Base-by-base conservation (phyloP, 2,888 invertebrate genomes). In the Drymonia ruficornis region DNA sequence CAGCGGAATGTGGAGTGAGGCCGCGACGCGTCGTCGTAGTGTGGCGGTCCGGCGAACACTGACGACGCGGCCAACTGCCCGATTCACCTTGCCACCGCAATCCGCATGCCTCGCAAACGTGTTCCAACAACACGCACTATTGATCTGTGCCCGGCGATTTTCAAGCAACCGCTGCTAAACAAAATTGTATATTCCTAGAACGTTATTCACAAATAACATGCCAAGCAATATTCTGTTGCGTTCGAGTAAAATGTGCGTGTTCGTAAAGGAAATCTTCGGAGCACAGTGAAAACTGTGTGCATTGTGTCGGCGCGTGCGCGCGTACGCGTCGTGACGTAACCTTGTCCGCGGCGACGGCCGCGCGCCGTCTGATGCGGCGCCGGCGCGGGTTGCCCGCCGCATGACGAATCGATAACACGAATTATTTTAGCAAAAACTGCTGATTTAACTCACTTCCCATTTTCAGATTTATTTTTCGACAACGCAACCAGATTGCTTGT, bases 31-130 rank as follows among this genome's bases (percentile, higher is more conserved):
- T 83, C 81, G 43, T 13, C 34, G 28, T 56, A 15, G 8, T 56
- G 64, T 74, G 75, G 78, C 87, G 79, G 78, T 78, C 81, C 80
- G 88, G 85, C 87, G 70, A 83, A 71, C 87, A 91, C 91, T 91
- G 83, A 50, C 63, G 66, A 66, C 16, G 18, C 12, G 19, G 19
- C 43, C 19, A 19, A 19, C 52, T 48, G 46, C 49, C 49, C 59
- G 61, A 72, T 67, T 72, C 70, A 70, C 68, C 68, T 70, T 67
- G 70, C 12, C 42, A 18, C 50, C 64, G 59, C 23, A 23, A 6
- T 4, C 58, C 56, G 57, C 58, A 54, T 56, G 61, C 56, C 55
- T 53, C 16, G 15, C 46, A 34, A 6, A 11, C 52, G 67, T 70
- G 72, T 70, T 72, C 68, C 68, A 65, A 56, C 63, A 56, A 54